Conservation (phyloP, 1,140 invertebrate species). For the Zaprionus vittiger region DNA sequence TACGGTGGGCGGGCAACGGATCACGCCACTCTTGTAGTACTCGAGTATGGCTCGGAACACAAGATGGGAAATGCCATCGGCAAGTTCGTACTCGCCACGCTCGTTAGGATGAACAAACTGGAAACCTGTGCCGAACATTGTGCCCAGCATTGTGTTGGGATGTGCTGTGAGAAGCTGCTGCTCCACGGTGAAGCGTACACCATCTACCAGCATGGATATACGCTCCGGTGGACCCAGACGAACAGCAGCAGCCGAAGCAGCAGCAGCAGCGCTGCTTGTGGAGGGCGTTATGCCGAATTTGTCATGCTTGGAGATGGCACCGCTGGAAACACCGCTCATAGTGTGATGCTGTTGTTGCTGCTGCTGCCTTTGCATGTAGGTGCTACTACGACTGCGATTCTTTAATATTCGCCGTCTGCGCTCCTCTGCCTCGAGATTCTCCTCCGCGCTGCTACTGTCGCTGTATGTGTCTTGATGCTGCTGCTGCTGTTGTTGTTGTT, state of each 20-base stretch:
- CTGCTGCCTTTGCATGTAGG: constrained; percentile 53
- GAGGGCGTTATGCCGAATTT: constrained; percentile 37
- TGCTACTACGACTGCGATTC: constrained; percentile 85
- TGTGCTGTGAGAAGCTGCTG: constrained; percentile 95
- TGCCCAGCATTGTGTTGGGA: constrained; percentile 96
- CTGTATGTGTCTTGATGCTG: constrained; percentile 83
- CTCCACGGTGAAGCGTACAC: constrained; percentile 96
- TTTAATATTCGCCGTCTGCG: constrained; percentile 88
- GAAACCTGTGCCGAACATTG: constrained; percentile 98
- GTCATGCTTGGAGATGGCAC: constrained; percentile 67
- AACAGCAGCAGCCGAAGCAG: constrained; percentile 27
- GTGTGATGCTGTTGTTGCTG: constrained; percentile 31
- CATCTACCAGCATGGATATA: constrained; percentile 96
- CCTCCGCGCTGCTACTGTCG: constrained; percentile 89
- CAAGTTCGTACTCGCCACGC: constrained; percentile 98
- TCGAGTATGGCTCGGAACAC: constrained; percentile 98
- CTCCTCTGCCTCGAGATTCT: constrained; percentile 88
- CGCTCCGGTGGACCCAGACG: constrained; percentile 66
- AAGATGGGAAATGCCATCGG: constrained; percentile 98
- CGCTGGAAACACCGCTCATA: constrained; percentile 43
- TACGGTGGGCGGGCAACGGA: constrained; percentile 93
- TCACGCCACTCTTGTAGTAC: constrained; percentile 95
- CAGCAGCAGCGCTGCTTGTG: constrained; percentile 41
- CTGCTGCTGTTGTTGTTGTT: constrained; percentile 51
- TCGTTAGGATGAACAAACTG: constrained; percentile 98